A percentile compares a stretch with the other conserved stretches of the same genome.
These are phyloP conservation scores for Philopedon plagiatum DNA, from an alignment of 2,888 invertebrate species.

Conservation along the genomic window DNA sequence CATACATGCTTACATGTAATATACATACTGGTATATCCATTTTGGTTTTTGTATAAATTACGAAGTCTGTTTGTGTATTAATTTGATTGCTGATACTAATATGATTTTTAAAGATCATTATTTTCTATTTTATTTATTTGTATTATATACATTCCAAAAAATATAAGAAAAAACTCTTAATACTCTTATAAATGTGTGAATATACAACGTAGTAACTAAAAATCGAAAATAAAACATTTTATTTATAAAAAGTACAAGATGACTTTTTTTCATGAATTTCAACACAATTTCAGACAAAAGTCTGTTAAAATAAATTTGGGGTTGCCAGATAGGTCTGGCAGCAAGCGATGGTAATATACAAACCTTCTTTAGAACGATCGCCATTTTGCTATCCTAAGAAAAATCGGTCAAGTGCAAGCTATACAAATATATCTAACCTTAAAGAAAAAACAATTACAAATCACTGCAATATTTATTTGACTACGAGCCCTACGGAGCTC, in stretches of 20 bases:
- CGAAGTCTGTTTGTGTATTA: neutral
- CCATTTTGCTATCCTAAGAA: too few relatives aligned
- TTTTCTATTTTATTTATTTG: conserved; percentile 61
- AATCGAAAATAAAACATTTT: conserved; percentile 28
- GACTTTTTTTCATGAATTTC: too few relatives aligned
- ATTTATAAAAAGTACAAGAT: conserved; percentile 6
- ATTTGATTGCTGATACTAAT: neutral
- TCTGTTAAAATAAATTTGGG: too few relatives aligned
- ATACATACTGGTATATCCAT: neutral
- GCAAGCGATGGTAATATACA: too few relatives aligned
- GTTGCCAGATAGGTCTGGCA: too few relatives aligned
- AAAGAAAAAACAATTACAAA: conserved; percentile 30
- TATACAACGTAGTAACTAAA: conserved; percentile 48
- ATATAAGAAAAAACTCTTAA: conserved; percentile 62
- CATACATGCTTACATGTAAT: too few relatives aligned
- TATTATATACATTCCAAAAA: conserved; percentile 63
- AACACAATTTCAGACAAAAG: too few relatives aligned
- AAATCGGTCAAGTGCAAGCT: neutral
- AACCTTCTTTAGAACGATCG: too few relatives aligned
- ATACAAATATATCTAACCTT: neutral
- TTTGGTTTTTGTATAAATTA: neutral
- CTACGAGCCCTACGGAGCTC: conserved; percentile 34
- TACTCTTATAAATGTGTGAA: conserved; percentile 67
- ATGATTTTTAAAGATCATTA: conserved; percentile 30
- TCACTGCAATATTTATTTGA: conserved; percentile 47